A percentile compares a stretch with the other conserved stretches of the same genome.
phyloP scores from a whole-genome alignment of 2,113 vertebrate species.

The Passer montanus region DNA sequence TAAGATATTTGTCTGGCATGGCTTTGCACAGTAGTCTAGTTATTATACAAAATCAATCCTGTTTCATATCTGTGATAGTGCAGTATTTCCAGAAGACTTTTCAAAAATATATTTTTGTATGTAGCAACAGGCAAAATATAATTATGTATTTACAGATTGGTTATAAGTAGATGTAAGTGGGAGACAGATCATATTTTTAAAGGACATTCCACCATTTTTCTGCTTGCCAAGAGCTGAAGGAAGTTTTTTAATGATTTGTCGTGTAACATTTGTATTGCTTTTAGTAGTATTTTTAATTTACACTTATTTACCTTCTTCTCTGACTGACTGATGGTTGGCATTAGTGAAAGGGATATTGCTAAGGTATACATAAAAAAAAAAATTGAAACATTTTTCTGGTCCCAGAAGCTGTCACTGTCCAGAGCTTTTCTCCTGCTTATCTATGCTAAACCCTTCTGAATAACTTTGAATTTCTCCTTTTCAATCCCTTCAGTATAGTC shows the following conservation, averaged over 20 bases:
- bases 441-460: neutral
- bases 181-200: neutral
- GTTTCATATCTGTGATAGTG: neutral
- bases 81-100: neutral
- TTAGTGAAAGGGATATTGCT: neutral
- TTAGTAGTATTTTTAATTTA: neutral
- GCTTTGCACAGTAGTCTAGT: neutral
- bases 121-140: neutral
- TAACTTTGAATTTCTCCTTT: neutral
- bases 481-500: neutral
- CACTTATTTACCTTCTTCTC: neutral
- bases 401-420: neutral
- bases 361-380: neutral
- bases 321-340: neutral
- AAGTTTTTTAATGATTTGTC: neutral
- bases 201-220: neutral
- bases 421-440: neutral
- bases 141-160: neutral
- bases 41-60: neutral
- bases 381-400: neutral
- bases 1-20: neutral
- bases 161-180: neutral
- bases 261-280: neutral
- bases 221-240: neutral
- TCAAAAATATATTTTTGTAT: neutral